Evolutionary conservation across 2,113 vertebrate species (phyloP), one percentile per base, ranked within the genome.

Genomic region (Centropristis striata): DNA sequence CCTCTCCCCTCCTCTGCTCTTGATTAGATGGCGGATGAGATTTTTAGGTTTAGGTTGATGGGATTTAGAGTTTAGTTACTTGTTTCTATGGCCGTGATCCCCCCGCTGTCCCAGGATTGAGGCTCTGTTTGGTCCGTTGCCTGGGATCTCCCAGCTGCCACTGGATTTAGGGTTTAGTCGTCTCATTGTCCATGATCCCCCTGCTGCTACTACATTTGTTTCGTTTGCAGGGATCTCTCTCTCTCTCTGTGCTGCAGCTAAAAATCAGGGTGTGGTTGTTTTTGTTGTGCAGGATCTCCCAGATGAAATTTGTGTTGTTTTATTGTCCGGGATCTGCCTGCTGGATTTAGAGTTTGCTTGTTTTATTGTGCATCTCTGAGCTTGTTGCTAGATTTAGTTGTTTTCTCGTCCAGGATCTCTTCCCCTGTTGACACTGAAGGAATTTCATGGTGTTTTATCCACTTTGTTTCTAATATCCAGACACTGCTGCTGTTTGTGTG

Each of bases 91-190:
- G 37, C 55, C 3, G 12, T 65, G 74, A 84, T 84, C 75, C 44
- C 37, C 71, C 60, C 25, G 8, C 55, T 66, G 75, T 71, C 71
- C 46, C 44, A 1, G 68, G 82, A 86, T 86, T 71, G 69, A 88
- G 81, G 87, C 75, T 90, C 71, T 68, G 86, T 86, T 90, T 90
- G 86, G 88, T 89, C 72, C 25, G 46, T 80, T 83, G 86, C 85
- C 88, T 61, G 71, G 87, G 74, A 69, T 90, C 89, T 85, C 58
- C 85, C 87, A 86, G 85, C 83, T 91, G 90, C 85, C 90, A 46
- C 83, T 85, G 90, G 88, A 91, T 92, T 93, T 85, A 80, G 82
- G 86, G 80, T 89, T 92, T 86, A 88, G 75, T 74, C 68, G 57
- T 78, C 69, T 82, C 73, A 86, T 90, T 90, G 85, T 88, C 65